Evolutionary conservation across 1,140 invertebrate species (phyloP), one percentile per base, ranked within the genome.

Genomic region (Panulirus ornatus): DNA sequence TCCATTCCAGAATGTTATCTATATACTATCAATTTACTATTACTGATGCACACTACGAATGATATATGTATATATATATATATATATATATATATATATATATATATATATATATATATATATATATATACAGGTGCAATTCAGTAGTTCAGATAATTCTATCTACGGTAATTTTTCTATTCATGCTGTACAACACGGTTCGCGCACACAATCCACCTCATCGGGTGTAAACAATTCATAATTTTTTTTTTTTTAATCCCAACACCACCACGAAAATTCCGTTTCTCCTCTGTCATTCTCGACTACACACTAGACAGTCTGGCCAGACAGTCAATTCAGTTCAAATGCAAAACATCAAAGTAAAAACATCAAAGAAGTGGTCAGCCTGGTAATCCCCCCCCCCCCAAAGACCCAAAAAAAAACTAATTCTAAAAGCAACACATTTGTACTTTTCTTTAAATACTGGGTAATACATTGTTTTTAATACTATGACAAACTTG

Each of bases 81-180:
- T 38, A 76, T 76, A 38, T 76, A 38, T 38, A 76, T 2, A 76
- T 73, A 73, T 73, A 73, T 73, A 73, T 73, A 73, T 73, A 73
- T 73, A 73, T 73, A 73, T 73, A 73, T 73, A 73, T 2, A 73
- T 73, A 73, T 73, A 73, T 73, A 73, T 73, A 73, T 73, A 73
- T 73, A 73, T 73, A 1, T 73, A 73, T 73, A 73, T 2, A 73
- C 1, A 2, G 14, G 30, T 2, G 30, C 1, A 0, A 19, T 19
- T 73, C 14, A 19, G 30, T 73, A 0, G n/a, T 73, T 0, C 30
- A 73, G 0, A 73, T 73, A 73, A 0, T 19, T 73, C 14, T 73
- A 73, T 73, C 14, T 2, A 73, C 30, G 0, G 14, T 19, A 19
- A 73, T 73, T 19, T 2, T 19, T 73, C 14, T 73, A 73, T 73